Base-by-base conservation (phyloP, 92 coral and sea anemone genomes). In the Paramuricea clavata region DNA sequence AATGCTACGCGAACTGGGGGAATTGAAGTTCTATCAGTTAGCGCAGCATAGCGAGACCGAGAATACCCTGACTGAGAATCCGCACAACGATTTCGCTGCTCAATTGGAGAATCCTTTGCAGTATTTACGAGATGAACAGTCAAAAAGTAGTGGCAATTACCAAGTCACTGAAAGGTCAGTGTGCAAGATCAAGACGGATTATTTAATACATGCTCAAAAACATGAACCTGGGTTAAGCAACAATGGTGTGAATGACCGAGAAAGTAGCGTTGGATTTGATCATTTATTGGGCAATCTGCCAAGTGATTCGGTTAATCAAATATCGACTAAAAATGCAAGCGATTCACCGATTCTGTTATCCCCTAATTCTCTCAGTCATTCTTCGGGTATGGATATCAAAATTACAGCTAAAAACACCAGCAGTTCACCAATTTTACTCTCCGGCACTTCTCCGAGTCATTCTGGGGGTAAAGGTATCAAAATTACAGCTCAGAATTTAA, bases 1-100 rank as follows among this genome's bases (percentile, higher is more conserved):
- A 80, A 81, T 97, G 54, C 62, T 97, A 17, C 97, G 91, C 75
- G 99, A 97, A 56, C 93, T 97, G 12, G 99, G 99, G 16, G 99
- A 97, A 61, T 64, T 97, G 69, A 76, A 91, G 56, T 86, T 94
- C 25, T 97, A 91, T 50, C 94, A 92, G 17, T 91, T 95, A 52
- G 99, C 84, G 3, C 84, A 61, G 12, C 21, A 57, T 57, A 54
- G 13, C 69, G 68, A 60, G 23, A 73, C 44, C 2, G 32, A 34
- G 56, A 73, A 79, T 2, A 65, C 64, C n/a, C n/a, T n/a, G 1
- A 30, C 52, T 2, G 73, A 79, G 17, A 17, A n/a, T 6, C 17
- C 17, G 0, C 84, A 79, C 36, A 56, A 25, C 27, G 84, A 79
- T 59, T 34, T 79, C 25, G 73, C 73, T 0, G 31, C 52, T 8